Base-by-base conservation (phyloP, 92 coral and sea anemone genomes). In the Scolanthus callimorphus region DNA sequence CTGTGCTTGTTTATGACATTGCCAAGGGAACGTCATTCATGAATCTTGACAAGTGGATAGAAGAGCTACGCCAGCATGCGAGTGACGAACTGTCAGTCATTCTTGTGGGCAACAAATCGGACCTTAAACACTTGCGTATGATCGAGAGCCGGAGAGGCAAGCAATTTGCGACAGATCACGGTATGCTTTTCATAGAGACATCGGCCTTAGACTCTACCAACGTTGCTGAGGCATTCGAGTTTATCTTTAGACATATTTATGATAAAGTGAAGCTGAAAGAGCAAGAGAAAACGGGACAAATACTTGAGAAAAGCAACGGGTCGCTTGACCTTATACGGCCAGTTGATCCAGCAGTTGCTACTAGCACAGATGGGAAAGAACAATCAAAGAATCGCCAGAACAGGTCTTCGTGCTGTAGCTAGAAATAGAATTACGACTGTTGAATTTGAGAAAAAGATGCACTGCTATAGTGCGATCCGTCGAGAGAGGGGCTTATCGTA, bases 1-100 rank as follows among this genome's bases (percentile, higher is more conserved):
- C 99, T 49, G 71, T 94, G 67, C 63, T 94, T 27, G 99, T 94
- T 34, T 94, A 94, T 62, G 99, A 94, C 69, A 94, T 94, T 37
- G 96, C 99, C 25, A 94, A 85, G 61, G 84, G 85, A 24, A 84
- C 96, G 20, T 89, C 91, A 39, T 94, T 84, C 63, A 82, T 90
- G 58, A 89, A 88, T 68, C 71, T 94, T 11, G 94, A 94, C 29
- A 83, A 82, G 58, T 94, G 99, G 99, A 43, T 94, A 15, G 76
- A 70, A 25, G 99, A 94, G 49, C 62, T 94, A 20, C 89, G 80
- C 3, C 94, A 94, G 41, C 99, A 94, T 49, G 64, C 95, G 27
- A 86, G 60, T 11, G 72, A 77, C 3, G 74, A 81, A 51, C 44
- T 89, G 38, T 84, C 81, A 24, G 78, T 89, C 1, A 84, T 94